phyloP scores from a whole-genome alignment of 2,797 vertebrate species.

The Fistularia commersonii region DNA sequence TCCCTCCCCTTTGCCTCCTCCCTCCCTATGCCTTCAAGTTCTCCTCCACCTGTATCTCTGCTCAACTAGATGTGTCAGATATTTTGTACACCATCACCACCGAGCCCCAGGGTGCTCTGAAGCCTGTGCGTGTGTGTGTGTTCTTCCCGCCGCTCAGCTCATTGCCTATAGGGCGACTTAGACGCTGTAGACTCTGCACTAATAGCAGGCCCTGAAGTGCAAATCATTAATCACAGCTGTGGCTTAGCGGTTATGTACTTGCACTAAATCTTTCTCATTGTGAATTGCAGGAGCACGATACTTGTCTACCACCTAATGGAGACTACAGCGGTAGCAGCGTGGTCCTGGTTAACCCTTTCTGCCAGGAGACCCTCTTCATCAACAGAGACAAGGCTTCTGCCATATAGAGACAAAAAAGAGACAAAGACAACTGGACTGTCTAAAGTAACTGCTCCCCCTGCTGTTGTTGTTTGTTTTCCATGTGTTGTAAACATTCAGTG shows the following conservation, averaged over 20 bases:
- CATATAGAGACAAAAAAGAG: conserved; percentile 76
- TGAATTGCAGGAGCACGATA: conserved; percentile 79
- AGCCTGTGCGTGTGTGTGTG: not conserved
- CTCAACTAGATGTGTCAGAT: conserved; percentile 26
- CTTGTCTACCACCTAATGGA: conserved; percentile 90
- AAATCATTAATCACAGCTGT: no score
- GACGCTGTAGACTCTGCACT: conserved; percentile 20
- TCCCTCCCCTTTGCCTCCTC: conserved; percentile 34
- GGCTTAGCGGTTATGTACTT: no score
- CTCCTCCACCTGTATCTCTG: conserved; percentile 15
- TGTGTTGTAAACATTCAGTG: conserved; percentile 86
- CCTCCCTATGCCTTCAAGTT: conserved; percentile 15
- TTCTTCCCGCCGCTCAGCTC: not conserved
- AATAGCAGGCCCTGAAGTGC: conserved; percentile 12
- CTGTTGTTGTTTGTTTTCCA: conserved; percentile 73
- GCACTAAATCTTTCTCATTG: not conserved
- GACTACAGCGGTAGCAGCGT: conserved; percentile 92
- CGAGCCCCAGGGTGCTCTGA: conserved; percentile 1
- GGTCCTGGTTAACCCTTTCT: conserved; percentile 98
- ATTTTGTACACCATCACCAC: conserved; percentile 27
- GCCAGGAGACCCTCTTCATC: conserved; percentile 94
- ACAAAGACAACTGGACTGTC: conserved; percentile 69
- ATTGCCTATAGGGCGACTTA: conserved; percentile 17
- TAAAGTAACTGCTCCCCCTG: conserved; percentile 50
- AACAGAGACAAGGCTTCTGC: conserved; percentile 88